Evolutionary conservation across 2,888 invertebrate species (phyloP).

Genomic region (Chorisops tibialis): DNA sequence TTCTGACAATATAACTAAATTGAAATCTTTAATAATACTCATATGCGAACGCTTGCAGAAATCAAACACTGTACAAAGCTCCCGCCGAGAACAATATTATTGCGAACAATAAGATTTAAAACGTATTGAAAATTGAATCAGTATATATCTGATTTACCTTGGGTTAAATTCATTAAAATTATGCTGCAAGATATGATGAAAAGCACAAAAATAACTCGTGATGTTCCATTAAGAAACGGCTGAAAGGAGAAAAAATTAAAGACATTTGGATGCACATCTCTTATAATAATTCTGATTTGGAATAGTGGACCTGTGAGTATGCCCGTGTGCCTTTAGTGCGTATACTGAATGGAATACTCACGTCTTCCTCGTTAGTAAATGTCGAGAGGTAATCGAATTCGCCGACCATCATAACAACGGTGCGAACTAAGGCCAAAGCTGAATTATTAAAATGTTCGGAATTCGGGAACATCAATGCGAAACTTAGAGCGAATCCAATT

Average conservation of each 20-base stretch:
- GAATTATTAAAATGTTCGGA: conserved; percentile 50
- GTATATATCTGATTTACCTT: conserved; percentile 34
- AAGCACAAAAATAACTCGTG: conserved; percentile 53
- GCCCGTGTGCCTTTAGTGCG: background rate
- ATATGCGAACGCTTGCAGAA: no score
- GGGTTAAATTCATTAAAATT: conserved; percentile 56
- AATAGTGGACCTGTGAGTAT: background rate
- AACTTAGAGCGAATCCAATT: conserved; percentile 57
- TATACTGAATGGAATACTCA: conserved; percentile 23
- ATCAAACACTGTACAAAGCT: no score
- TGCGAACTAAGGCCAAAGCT: conserved; percentile 53
- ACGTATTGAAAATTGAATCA: background rate
- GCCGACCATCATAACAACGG: conserved; percentile 60
- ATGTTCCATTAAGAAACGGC: conserved; percentile 40
- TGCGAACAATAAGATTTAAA: no score
- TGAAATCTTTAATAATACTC: no score
- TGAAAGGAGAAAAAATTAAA: conserved; percentile 24
- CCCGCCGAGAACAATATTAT: no score
- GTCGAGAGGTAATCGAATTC: conserved; percentile 55
- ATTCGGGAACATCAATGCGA: conserved; percentile 55
- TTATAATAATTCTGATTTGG: background rate
- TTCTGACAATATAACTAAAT: no score
- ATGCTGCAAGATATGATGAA: conserved; percentile 57
- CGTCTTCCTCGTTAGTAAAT: conserved; percentile 42
- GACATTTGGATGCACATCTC: conserved; percentile 2